Percentiles rank a stretch among this genome's conserved stretches.
phyloP scores from a whole-genome alignment of 1,140 invertebrate genomes.

The Drosophila repleta region DNA sequence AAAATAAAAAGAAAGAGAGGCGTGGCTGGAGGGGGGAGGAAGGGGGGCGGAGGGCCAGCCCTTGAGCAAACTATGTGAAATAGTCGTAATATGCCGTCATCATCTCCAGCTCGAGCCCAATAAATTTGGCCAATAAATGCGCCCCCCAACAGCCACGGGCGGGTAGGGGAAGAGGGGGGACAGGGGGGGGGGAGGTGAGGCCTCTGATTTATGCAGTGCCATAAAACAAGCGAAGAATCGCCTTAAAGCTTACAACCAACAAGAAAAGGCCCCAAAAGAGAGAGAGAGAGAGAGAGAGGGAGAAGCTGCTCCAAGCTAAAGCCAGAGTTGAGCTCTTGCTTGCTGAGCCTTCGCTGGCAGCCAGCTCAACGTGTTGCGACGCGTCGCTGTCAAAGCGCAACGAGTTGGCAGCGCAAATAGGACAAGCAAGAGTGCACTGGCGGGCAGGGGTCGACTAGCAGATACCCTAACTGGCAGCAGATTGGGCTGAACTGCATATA shows the following conservation, averaged over 20 bases:
- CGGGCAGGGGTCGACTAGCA: no score
- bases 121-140: slow-evolving; percentile 63
- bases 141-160: slow-evolving; percentile 38
- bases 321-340: neutral
- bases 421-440: no score
- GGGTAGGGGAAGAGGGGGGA: neutral
- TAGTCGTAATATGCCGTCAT: slow-evolving; percentile 45
- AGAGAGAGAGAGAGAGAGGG: neutral
- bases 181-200: neutral
- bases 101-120: slow-evolving; percentile 35
- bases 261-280: neutral
- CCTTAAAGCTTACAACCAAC: slow-evolving; percentile 17
- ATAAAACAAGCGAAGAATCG: slow-evolving; percentile 10
- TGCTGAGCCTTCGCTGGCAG: slow-evolving; percentile 15
- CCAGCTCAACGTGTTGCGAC: slow-evolving; percentile 37
- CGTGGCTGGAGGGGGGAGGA: no score
- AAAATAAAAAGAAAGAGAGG: neutral
- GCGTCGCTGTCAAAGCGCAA: slow-evolving; percentile 28
- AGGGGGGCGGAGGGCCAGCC: neutral
- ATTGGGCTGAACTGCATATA: no score
- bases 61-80: slow-evolving; percentile 36
- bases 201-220: slow-evolving; percentile 36
- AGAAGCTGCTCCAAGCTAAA: neutral
- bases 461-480: no score
- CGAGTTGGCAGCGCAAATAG: slow-evolving; percentile 27